Evolutionary conservation across 1,140 invertebrate species (phyloP).

Genomic region (Leucophenga varia): DNA sequence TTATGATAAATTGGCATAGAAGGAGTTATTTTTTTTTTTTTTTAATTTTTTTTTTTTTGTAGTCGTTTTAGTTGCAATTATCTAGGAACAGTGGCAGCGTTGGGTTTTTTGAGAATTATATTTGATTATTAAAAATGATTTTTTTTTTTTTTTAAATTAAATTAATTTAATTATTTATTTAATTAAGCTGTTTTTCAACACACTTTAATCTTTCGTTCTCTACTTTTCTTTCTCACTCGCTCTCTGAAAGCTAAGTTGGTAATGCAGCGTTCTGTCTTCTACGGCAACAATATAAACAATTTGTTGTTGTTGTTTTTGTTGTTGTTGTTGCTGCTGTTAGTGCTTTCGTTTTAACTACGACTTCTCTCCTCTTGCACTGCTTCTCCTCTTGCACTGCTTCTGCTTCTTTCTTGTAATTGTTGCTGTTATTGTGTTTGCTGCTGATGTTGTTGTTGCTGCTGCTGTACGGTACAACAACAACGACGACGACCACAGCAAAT

Average conservation of each 20-base stretch:
- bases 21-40: slow-evolving; percentile 23
- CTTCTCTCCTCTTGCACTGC: slow-evolving; percentile 15
- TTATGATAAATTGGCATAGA: slow-evolving; percentile 40
- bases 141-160: slow-evolving; percentile 18
- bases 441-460: too few species aligned
- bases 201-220: too few species aligned
- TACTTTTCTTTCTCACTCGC: slow-evolving; percentile 8
- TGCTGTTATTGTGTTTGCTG: too few species aligned
- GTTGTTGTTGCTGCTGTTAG: slow-evolving; percentile 11
- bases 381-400: background rate
- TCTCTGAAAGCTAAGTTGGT: slow-evolving; percentile 21
- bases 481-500: too few species aligned
- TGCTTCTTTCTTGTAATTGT: slow-evolving; percentile 13
- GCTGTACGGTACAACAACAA: slow-evolving; percentile 9
- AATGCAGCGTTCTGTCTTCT: background rate
- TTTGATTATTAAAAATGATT: too few species aligned
- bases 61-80: slow-evolving; percentile 16
- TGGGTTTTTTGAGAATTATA: slow-evolving; percentile 16
- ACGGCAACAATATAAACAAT: too few species aligned
- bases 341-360: slow-evolving; percentile 11
- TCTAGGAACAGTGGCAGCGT: slow-evolving; percentile 53
- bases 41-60: too few species aligned
- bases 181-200: too few species aligned
- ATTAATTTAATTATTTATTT: too few species aligned
- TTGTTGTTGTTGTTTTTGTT: background rate